Percentiles rank a stretch among this genome's conserved stretches.
phyloP scores from a whole-genome alignment of 2,888 invertebrate species.

The Meteorus cinctellus region DNA sequence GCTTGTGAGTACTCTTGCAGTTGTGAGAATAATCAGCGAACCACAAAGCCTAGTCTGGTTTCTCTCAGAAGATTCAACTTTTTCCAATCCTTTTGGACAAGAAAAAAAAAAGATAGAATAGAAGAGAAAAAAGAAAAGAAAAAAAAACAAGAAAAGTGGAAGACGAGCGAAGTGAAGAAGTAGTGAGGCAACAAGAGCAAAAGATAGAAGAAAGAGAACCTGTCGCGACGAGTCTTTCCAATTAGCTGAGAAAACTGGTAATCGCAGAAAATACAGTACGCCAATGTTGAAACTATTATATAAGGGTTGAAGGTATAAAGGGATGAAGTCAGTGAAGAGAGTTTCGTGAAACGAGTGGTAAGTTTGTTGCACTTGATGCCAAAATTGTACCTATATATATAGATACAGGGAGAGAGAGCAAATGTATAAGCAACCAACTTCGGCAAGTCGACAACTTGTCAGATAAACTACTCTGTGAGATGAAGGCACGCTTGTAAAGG shows the following conservation, averaged over 20 bases:
- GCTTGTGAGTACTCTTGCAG: slow-evolving; percentile 41
- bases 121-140: slow-evolving; percentile 27
- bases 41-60: slow-evolving; percentile 53
- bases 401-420: slow-evolving; percentile 7
- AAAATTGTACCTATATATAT: not conserved
- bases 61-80: slow-evolving; percentile 42
- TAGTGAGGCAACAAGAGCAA: slow-evolving; percentile 2
- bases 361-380: slow-evolving; percentile 6
- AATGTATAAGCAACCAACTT: slow-evolving; percentile 18
- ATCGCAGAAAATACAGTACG: slow-evolving; percentile 52
- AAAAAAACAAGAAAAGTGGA: slow-evolving; percentile 16
- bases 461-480: not conserved
- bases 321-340: slow-evolving; percentile 4
- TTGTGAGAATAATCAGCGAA: slow-evolving; percentile 60
- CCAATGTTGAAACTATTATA: not conserved
- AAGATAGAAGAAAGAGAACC: slow-evolving; percentile 38
- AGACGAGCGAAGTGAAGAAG: not conserved
- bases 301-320: slow-evolving; percentile 19
- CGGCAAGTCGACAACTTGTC: slow-evolving; percentile 8
- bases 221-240: slow-evolving; percentile 60
- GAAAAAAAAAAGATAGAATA: slow-evolving; percentile 30
- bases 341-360: not conserved
- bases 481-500: not conserved
- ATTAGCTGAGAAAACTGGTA: slow-evolving; percentile 56
- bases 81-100: slow-evolving; percentile 38